phyloP scores from a whole-genome alignment of 2,888 invertebrate genomes.

The Caenorhabditis angaria region DNA sequence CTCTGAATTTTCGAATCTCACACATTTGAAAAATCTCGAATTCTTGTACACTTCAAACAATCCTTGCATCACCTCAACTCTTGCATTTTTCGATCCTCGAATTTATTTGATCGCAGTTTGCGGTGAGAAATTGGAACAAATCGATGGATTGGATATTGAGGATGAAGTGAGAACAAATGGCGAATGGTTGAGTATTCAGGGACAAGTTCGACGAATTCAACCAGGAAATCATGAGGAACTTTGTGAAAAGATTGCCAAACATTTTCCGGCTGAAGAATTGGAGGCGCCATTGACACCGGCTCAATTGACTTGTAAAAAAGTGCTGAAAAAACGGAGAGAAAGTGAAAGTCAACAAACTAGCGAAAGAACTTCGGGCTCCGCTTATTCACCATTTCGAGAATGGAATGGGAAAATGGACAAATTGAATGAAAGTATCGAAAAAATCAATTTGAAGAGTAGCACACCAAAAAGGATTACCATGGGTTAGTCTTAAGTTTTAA shows the following conservation, averaged over 20 bases:
- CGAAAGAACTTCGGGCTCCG: constrained; percentile 23
- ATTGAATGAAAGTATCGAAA: constrained; percentile 10
- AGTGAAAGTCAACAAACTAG: background rate
- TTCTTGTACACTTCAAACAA: background rate
- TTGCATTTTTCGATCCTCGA: constrained; percentile 27
- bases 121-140: constrained; percentile 14
- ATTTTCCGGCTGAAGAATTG: constrained; percentile 19
- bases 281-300: constrained; percentile 27
- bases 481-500: background rate
- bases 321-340: constrained; percentile 22
- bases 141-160: constrained; percentile 18
- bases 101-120: constrained; percentile 29
- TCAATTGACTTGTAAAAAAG: constrained; percentile 35
- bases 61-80: background rate
- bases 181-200: constrained; percentile 31
- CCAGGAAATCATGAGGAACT: constrained; percentile 24
- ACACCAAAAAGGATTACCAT: background rate
- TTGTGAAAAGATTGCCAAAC: constrained; percentile 12
- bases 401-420: constrained; percentile 29
- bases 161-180: constrained; percentile 23
- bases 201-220: constrained; percentile 18
- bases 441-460: background rate
- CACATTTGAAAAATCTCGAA: constrained; percentile 14
- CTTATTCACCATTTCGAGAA: constrained; percentile 32
- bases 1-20: constrained; percentile 22